phyloP scores from a whole-genome alignment of 2,888 invertebrate species.

The Lasioglossum lativentre region DNA sequence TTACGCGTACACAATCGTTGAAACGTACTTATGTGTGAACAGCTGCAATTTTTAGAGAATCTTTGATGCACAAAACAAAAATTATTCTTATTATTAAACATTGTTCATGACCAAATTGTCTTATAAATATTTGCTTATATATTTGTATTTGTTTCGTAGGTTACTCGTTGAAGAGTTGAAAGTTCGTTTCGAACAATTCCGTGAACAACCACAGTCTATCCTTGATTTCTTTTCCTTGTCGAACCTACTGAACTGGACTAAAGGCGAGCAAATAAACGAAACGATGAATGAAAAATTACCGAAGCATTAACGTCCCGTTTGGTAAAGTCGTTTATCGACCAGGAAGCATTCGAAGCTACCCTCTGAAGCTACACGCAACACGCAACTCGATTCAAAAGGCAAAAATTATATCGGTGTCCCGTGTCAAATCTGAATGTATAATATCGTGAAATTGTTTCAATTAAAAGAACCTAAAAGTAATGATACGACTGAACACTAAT shows the following conservation, averaged over 20 bases:
- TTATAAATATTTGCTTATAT: background rate
- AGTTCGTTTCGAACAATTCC: conserved; percentile 34
- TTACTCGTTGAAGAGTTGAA: conserved; percentile 35
- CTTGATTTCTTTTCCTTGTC: conserved; percentile 34
- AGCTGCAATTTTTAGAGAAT: background rate
- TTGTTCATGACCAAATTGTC: background rate
- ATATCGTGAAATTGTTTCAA: conserved; percentile 26
- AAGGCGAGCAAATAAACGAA: conserved; percentile 27
- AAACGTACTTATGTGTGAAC: background rate
- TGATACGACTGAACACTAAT: background rate
- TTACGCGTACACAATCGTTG: no score
- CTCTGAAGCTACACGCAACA: no score
- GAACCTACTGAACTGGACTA: conserved; percentile 28
- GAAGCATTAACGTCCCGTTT: conserved; percentile 26
- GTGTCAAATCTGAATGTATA: conserved; percentile 10
- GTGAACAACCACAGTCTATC: conserved; percentile 27
- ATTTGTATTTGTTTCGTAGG: conserved; percentile 34
- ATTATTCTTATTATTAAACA: background rate
- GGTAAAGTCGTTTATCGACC: conserved; percentile 20
- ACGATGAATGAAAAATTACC: conserved; percentile 11
- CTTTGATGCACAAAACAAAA: background rate
- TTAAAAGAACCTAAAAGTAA: conserved; percentile 19
- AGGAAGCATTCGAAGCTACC: background rate
- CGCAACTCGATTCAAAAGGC: conserved; percentile 2
- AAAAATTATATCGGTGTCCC: background rate